A percentile compares a stretch with the other conserved stretches of the same genome.
Evolutionary conservation across 2,888 invertebrate genomes (phyloP).

Genomic region (Tetragonisca angustula): DNA sequence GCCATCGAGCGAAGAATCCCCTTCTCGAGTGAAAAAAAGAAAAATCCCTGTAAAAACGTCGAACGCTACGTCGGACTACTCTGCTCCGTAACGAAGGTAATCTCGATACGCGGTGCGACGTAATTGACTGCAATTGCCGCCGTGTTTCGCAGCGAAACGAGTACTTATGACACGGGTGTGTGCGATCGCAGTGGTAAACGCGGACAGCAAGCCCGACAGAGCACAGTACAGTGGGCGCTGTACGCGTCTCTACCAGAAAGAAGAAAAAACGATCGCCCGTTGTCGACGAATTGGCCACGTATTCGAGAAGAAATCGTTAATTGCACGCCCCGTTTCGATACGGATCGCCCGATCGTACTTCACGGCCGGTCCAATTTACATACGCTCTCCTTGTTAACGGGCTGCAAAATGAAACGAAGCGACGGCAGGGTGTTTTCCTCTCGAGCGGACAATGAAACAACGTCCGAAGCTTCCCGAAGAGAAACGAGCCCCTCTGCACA

Average conservation of each 20-base stretch:
- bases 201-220: neutral
- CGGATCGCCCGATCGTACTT: neutral
- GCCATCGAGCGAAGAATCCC: neutral
- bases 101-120: neutral
- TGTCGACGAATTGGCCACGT: constrained; percentile 2
- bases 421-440: neutral
- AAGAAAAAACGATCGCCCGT: constrained; percentile 9
- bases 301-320: constrained; percentile 36
- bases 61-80: neutral
- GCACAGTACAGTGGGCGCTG: too few relatives aligned
- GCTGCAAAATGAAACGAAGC: neutral
- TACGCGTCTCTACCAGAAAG: neutral
- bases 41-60: neutral
- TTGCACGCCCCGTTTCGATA: constrained; percentile 25
- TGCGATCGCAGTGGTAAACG: neutral
- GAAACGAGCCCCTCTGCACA: neutral
- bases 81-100: neutral
- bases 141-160: neutral
- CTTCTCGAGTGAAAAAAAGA: too few relatives aligned
- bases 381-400: constrained; percentile 3
- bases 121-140: neutral
- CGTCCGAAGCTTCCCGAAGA: neutral
- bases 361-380: constrained; percentile 23
- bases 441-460: constrained; percentile 14
- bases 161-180: neutral